Evolutionary conservation across 2,797 vertebrate genomes (phyloP).

Genomic region (Artibeus jamaicensis): DNA sequence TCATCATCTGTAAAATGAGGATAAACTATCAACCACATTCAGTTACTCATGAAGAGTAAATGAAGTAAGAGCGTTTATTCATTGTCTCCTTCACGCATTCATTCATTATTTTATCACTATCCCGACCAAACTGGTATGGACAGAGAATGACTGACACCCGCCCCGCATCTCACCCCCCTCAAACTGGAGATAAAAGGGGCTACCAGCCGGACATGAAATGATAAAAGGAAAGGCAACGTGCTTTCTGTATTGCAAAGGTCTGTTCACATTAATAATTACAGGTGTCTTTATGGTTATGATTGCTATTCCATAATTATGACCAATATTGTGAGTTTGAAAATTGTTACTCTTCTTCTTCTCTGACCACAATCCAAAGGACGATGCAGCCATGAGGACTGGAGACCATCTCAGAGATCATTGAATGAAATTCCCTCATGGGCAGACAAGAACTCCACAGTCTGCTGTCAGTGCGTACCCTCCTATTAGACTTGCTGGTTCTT

Average conservation of each 20-base stretch:
- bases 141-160: not conserved
- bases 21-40: not conserved
- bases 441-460: not conserved
- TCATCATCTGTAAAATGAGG: constrained; percentile 10
- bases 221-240: not conserved
- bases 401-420: not conserved
- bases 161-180: no score
- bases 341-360: not conserved
- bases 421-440: not conserved
- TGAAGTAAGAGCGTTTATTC: not conserved
- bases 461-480: not conserved
- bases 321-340: not conserved
- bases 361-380: not conserved
- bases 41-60: not conserved
- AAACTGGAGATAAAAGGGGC: not conserved
- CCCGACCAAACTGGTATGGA: no score
- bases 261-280: not conserved
- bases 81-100: not conserved
- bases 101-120: constrained; percentile 3
- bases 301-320: not conserved
- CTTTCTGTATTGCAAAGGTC: not conserved
- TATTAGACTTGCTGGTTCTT: not conserved
- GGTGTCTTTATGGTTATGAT: not conserved
- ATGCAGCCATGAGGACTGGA: not conserved
- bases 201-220: not conserved